Percentiles rank a stretch among this genome's conserved stretches.
These are phyloP conservation scores for Ennomos fuscantarius DNA, from an alignment of 2,888 invertebrate species.

Conservation along the genomic window DNA sequence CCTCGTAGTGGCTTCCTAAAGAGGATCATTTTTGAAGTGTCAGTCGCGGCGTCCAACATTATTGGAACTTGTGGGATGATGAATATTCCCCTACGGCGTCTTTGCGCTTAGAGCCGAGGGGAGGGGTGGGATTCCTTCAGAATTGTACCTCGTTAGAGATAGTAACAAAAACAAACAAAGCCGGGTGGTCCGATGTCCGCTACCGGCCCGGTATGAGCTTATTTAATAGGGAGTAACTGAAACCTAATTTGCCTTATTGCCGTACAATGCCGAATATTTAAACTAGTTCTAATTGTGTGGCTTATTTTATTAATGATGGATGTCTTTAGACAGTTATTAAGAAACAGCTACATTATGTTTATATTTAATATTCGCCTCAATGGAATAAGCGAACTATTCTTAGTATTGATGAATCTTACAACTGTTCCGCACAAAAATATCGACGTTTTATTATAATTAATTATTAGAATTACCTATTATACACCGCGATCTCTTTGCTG, in stretches of 20 bases:
- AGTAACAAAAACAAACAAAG: constrained; percentile 64
- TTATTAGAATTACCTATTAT: too few species aligned
- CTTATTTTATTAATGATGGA: background rate
- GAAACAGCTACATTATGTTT: too few species aligned
- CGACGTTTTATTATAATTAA: too few species aligned
- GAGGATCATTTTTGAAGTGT: constrained; percentile 57
- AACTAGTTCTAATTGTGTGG: background rate
- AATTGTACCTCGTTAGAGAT: constrained; percentile 48
- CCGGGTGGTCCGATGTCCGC: constrained; percentile 60
- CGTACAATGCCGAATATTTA: constrained; percentile 16
- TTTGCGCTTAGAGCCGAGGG: constrained; percentile 30
- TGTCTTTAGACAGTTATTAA: too few species aligned
- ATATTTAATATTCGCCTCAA: too few species aligned
- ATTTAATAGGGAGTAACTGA: constrained; percentile 37
- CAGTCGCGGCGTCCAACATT: constrained; percentile 47
- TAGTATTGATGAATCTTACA: too few species aligned
- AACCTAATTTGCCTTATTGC: constrained; percentile 51
- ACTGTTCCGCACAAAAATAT: too few species aligned
- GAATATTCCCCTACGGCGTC: constrained; percentile 42
- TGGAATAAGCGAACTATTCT: too few species aligned
- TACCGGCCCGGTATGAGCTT: constrained; percentile 46
- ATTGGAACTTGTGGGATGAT: constrained; percentile 45
- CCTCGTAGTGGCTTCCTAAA: constrained; percentile 40
- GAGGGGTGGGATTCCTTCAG: constrained; percentile 40
- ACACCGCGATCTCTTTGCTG: too few species aligned